Percentiles rank a stretch among this genome's conserved stretches.
These are phyloP conservation scores for Pterophyllum scalare DNA, from an alignment of 2,113 vertebrate genomes.

Conservation along the genomic window DNA sequence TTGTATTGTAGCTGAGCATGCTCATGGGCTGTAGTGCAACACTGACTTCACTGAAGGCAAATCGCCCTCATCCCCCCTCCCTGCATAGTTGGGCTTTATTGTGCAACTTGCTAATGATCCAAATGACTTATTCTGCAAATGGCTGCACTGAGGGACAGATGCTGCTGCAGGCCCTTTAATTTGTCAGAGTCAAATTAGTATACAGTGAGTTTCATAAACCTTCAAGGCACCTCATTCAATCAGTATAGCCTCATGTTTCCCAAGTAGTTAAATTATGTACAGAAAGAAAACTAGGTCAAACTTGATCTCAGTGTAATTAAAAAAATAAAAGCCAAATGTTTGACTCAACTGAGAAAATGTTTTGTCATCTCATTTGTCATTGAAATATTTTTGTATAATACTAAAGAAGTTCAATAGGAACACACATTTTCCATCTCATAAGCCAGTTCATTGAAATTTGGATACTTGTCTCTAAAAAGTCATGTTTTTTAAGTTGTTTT, in stretches of 20 bases:
- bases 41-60: background rate
- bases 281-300: constrained; percentile 28
- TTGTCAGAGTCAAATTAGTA: constrained; percentile 66
- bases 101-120: constrained; percentile 55
- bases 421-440: background rate
- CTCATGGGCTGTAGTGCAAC: background rate
- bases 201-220: constrained; percentile 59
- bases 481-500: background rate
- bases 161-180: constrained; percentile 62
- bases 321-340: constrained; percentile 14
- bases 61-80: background rate
- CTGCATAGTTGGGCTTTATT: constrained; percentile 10
- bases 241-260: constrained; percentile 53
- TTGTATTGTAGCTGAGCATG: background rate
- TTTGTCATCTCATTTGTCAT: constrained; percentile 28
- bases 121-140: constrained; percentile 37
- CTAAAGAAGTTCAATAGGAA: background rate
- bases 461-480: background rate
- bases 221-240: constrained; percentile 53
- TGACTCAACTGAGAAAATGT: constrained; percentile 22
- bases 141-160: constrained; percentile 61
- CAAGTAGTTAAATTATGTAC: constrained; percentile 47
- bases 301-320: constrained; percentile 27
- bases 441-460: background rate
- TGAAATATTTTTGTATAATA: constrained; percentile 30